Evolutionary conservation across 2,888 invertebrate species (phyloP), one percentile per base, ranked within the genome.

Genomic region (Nematopogon swammerdamellus): DNA sequence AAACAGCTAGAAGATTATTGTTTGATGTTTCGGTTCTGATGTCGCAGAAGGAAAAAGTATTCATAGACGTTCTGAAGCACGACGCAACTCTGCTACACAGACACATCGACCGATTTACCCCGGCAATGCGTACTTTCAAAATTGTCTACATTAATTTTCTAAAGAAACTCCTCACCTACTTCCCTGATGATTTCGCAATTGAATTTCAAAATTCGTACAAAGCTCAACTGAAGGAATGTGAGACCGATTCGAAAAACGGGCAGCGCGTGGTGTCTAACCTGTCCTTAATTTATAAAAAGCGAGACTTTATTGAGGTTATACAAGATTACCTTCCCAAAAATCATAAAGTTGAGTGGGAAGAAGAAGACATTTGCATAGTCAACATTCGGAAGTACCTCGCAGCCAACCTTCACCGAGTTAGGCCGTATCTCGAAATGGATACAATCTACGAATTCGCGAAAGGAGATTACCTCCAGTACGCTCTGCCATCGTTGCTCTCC

Each of bases 371-470:
- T 19, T 44, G 29, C 46, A 6, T 49, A 19, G 43, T 46, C 20
- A 18, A 46, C 18, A 49, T 49, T 11, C 47, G 51, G 29, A 49
- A 48, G 48, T 42, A 49, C 44, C 49, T 49, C 43, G 44, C 48
- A 18, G 50, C 48, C 51, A 52, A 51, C 49, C 51, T 52, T 49
- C 48, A 45, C 48, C 49, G 48, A 48, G 47, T 52, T 48, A 51
- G 51, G 51, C 52, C 49, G 45, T 45, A 25, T 30, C 45, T 48
- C 11, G 44, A 49, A 6, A 42, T 49, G 29, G 48, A 47, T 36
- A 51, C 44, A 18, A 16, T 46, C 2, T 20, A 19, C 11, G 8
- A 19, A 8, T 46, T 46, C 16, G 25, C 46, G 2, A 46, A 46
- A 46, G 46, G 46, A 14, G 46, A 46, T 46, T 46, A 46, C 25